Conservation (phyloP, 1,140 invertebrate species). For the Cardiocondyla obscurior region DNA sequence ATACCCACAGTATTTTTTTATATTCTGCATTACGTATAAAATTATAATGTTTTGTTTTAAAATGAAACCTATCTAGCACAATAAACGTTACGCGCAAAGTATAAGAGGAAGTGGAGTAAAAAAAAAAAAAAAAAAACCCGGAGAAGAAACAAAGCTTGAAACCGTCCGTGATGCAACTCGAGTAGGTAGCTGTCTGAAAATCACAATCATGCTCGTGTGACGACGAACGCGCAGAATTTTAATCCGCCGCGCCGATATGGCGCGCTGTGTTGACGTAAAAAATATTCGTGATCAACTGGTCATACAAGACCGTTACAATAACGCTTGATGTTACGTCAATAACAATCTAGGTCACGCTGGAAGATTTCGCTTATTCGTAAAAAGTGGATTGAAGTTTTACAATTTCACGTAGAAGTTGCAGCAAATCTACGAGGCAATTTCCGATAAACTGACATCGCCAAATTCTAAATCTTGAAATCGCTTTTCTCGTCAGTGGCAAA, state of each 20-base stretch:
- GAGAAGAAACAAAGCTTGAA: background rate
- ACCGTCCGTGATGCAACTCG: background rate
- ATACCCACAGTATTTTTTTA: background rate
- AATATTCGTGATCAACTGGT: slow-evolving; percentile 40
- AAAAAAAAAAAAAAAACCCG: background rate
- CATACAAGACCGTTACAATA: slow-evolving; percentile 44
- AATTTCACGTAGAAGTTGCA: slow-evolving; percentile 33
- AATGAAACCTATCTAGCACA: background rate
- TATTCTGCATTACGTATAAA: no score
- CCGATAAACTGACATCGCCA: slow-evolving; percentile 35
- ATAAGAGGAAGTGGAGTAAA: background rate
- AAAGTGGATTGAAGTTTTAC: slow-evolving; percentile 52
- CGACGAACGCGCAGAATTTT: slow-evolving; percentile 40
- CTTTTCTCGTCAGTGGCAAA: background rate
- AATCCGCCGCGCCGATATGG: background rate
- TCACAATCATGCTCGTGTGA: slow-evolving; percentile 29
- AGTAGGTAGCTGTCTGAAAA: slow-evolving; percentile 40
- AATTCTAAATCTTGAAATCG: slow-evolving; percentile 18
- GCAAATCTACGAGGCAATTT: slow-evolving; percentile 36
- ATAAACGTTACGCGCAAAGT: background rate
- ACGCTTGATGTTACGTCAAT: slow-evolving; percentile 52
- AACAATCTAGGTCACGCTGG: slow-evolving; percentile 44
- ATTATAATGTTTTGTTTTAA: background rate
- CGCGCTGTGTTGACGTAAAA: slow-evolving; percentile 43
- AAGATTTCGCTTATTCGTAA: slow-evolving; percentile 48